phyloP scores from a whole-genome alignment of 2,113 vertebrate species.

The Oryzias curvinotus region DNA sequence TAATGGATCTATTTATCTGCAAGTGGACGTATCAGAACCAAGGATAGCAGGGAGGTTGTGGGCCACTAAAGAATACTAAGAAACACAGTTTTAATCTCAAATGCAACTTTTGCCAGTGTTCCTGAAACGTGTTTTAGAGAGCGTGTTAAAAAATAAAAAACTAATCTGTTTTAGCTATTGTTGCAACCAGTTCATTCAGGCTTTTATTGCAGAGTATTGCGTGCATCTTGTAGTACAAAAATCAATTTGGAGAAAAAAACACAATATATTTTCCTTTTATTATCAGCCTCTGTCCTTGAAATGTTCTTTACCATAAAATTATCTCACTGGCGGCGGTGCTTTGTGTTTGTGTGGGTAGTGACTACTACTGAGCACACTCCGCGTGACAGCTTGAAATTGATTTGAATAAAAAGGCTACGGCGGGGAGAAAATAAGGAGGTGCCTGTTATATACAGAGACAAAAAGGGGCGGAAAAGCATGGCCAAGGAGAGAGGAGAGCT shows the following conservation, averaged over 20 bases:
- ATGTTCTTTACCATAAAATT: slow-evolving; percentile 35
- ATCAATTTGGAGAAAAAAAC: slow-evolving; percentile 34
- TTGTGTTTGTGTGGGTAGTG: slow-evolving; percentile 33
- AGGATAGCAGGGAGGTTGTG: too few species aligned
- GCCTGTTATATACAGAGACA: slow-evolving; percentile 35
- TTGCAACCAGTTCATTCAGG: slow-evolving; percentile 28
- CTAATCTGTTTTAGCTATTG: too few species aligned
- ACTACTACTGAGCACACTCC: slow-evolving; percentile 18
- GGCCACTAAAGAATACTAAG: too few species aligned
- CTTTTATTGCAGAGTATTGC: slow-evolving; percentile 5
- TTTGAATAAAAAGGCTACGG: slow-evolving; percentile 53
- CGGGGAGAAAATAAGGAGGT: slow-evolving; percentile 33
- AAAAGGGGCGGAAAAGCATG: slow-evolving; percentile 37
- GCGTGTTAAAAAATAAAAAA: too few species aligned
- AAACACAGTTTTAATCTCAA: too few species aligned
- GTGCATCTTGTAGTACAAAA: slow-evolving; percentile 10
- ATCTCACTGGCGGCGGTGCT: slow-evolving; percentile 21
- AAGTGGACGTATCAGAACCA: too few species aligned
- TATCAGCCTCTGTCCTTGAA: slow-evolving; percentile 63
- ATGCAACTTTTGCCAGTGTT: too few species aligned
- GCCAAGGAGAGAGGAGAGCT: slow-evolving; percentile 61
- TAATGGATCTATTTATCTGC: too few species aligned
- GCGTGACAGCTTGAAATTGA: slow-evolving; percentile 55
- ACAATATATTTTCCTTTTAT: slow-evolving; percentile 34
- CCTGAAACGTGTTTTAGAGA: too few species aligned